Evolutionary conservation across 35 echinoderm and acorn worm species (phyloP), one percentile per base, ranked within the genome.

Genomic region (Apostichopus parvimensis): DNA sequence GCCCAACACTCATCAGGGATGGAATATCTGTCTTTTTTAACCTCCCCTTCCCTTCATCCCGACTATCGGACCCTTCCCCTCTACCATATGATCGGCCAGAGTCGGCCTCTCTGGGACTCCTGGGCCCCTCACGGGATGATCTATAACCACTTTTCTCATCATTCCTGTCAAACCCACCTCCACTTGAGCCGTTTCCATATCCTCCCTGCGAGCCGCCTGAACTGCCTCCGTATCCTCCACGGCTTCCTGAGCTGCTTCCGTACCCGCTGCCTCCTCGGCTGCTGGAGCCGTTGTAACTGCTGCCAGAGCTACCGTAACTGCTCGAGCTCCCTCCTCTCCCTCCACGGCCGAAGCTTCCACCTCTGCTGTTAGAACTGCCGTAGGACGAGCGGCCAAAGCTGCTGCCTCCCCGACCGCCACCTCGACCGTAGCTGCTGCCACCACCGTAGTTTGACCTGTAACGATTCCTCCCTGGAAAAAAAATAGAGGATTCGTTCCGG

Each of bases 151-250:
- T 87, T 87, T 61, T 75, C 60, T 72, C 64, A 88, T 72, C 68
- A 68, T 88, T 88, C 28, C 68, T 75, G 68, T 88, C 68, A 72
- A 88, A 88, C 86, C 86, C 86, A 88, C 86, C 86, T 88, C 86
- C 86, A 88, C 68, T 52, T 34, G 61, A 52, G 86, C 62, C 52
- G 17, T 66, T n/a, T 68, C 86, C 86, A 53, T 75, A 75, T 52
- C 86, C 28, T 17, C 86, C 85, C 11, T 57, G 34, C 2, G 12
- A 6, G 25, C 22, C 21, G 18, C 79, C 45, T 18, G 79, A 53
- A 52, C 45, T 57, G 26, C 79, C 79, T 52, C 79, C 55, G 9
- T 57, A 53, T 45, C 34, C 34, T 24, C 60, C 60, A 13, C 86
- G 58, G 14, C 13, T 10, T 6, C 64, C 17, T 8, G 18, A 57